Evolutionary conservation across 2,113 vertebrate genomes (phyloP).

Genomic region (Pitta sordida): DNA sequence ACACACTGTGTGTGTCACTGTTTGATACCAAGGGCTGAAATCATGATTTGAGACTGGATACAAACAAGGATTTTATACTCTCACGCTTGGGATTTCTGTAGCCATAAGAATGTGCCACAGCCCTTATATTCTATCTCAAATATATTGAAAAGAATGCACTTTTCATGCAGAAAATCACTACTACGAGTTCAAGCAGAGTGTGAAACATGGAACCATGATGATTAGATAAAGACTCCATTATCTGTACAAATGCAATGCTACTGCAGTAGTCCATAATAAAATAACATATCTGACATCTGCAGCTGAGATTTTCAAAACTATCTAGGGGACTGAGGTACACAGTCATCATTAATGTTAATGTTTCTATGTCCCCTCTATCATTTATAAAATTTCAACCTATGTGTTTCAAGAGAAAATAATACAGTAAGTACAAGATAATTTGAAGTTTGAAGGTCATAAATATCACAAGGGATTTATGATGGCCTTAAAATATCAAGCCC

Average conservation of each 20-base stretch:
- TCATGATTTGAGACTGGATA: background rate
- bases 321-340: background rate
- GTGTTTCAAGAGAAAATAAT: background rate
- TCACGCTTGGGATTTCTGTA: background rate
- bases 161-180: background rate
- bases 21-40: background rate
- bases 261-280: background rate
- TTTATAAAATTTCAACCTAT: background rate
- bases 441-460: constrained; percentile 16
- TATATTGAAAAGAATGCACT: background rate
- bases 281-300: background rate
- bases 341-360: background rate
- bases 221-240: constrained; percentile 35
- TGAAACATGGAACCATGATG: background rate
- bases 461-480: background rate
- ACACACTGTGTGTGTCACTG: background rate
- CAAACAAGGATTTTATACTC: background rate
- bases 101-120: background rate
- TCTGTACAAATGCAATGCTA: background rate
- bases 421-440: background rate
- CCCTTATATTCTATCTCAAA: background rate
- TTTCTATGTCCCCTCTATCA: background rate
- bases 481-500: constrained; percentile 1
- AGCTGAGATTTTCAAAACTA: background rate
- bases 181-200: constrained; percentile 3